phyloP scores from a whole-genome alignment of 2,797 vertebrate genomes.

The Alauda arvensis region DNA sequence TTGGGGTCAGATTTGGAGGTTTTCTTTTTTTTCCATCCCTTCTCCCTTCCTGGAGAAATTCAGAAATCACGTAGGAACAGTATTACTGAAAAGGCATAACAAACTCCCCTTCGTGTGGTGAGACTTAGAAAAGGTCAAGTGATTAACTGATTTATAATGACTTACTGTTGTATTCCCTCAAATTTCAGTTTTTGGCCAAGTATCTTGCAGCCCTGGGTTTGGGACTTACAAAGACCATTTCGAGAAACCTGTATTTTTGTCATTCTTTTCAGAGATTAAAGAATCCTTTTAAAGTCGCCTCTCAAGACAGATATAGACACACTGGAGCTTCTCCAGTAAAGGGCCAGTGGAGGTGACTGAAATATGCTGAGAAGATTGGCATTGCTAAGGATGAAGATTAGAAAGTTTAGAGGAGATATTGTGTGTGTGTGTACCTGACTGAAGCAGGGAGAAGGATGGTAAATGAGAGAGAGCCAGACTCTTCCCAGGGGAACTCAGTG shows the following conservation, averaged over 20 bases:
- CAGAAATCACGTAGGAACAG: rapidly evolving
- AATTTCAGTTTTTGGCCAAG: not conserved
- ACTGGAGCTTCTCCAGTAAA: not conserved
- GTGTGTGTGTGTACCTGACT: rapidly evolving
- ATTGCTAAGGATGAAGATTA: not conserved
- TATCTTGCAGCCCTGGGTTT: not conserved
- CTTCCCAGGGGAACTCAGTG: not conserved
- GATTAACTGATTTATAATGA: not conserved
- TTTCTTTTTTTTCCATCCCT: not conserved
- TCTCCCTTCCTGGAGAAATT: not conserved
- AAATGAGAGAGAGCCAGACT: not conserved
- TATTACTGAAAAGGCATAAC: not conserved
- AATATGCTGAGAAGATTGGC: not conserved
- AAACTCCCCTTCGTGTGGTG: not conserved
- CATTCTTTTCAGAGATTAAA: not conserved
- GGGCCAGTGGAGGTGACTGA: not conserved
- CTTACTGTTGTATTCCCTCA: not conserved
- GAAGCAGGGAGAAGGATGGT: not conserved
- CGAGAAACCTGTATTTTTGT: not conserved
- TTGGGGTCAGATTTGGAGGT: not conserved
- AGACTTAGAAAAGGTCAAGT: not conserved
- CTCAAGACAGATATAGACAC: not conserved
- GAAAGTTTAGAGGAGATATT: not conserved
- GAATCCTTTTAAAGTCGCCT: not conserved
- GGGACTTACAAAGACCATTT: not conserved